Evolutionary conservation across 2,797 vertebrate genomes (phyloP).

Genomic region (Crotalus adamanteus): DNA sequence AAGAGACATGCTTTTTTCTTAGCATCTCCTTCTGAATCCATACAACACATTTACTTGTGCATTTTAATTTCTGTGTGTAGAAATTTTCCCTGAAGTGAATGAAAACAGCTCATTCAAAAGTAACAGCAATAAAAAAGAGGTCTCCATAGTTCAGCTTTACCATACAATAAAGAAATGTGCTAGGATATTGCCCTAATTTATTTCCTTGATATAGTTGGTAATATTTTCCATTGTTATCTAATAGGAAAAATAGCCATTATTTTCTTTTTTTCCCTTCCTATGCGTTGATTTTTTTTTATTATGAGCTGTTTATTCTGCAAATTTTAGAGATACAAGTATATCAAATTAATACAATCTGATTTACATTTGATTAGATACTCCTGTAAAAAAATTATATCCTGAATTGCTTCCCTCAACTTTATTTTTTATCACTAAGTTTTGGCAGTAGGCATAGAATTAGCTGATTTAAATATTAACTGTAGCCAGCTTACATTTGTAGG

Average conservation of each 20-base stretch:
- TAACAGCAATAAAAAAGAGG: slow-evolving; percentile 19
- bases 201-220: not conserved
- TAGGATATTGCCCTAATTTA: not conserved
- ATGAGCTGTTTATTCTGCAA: not conserved
- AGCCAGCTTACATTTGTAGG: not conserved
- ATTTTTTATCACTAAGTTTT: slow-evolving; percentile 1
- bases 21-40: slow-evolving; percentile 61
- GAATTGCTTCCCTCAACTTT: not conserved
- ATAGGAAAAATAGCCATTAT: not conserved
- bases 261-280: not conserved
- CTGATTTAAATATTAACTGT: not conserved
- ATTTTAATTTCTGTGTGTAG: slow-evolving; percentile 23
- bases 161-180: not conserved
- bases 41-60: slow-evolving; percentile 61
- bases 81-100: slow-evolving; percentile 33
- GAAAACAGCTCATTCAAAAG: slow-evolving; percentile 27
- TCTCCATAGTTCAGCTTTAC: slow-evolving; percentile 44
- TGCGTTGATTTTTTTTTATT: not conserved
- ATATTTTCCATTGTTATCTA: slow-evolving; percentile 10
- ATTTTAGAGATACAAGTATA: not conserved
- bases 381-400: not conserved
- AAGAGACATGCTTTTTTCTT: slow-evolving; percentile 25
- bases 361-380: not conserved
- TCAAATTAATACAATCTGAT: not conserved
- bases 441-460: not conserved